phyloP scores from a whole-genome alignment of 2,113 vertebrate species.

The Macheiramphus alcinus region DNA sequence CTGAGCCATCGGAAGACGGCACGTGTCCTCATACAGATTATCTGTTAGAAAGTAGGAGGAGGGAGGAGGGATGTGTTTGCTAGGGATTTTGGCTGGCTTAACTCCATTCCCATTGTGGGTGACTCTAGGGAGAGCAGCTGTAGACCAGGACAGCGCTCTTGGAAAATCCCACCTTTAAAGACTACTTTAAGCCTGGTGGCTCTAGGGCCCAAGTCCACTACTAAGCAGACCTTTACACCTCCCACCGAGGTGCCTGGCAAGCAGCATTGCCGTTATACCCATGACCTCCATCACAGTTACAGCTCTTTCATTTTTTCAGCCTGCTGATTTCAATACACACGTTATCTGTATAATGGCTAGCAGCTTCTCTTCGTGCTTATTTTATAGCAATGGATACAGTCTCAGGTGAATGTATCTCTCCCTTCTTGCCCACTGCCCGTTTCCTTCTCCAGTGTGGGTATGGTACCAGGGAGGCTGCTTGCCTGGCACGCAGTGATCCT shows the following conservation, averaged over 20 bases:
- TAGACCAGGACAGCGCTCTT: not conserved
- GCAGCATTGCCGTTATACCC: not conserved
- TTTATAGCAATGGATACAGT: not conserved
- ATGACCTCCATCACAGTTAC: not conserved
- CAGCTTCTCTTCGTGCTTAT: not conserved
- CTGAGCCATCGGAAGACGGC: conserved; percentile 48
- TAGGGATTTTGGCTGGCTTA: not conserved
- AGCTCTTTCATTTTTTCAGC: not conserved
- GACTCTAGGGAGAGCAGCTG: not conserved
- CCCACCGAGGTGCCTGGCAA: not conserved
- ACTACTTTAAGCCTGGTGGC: not conserved
- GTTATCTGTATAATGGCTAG: not conserved
- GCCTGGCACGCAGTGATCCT: not conserved
- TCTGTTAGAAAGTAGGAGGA: not conserved
- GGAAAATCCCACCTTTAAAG: not conserved
- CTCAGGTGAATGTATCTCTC: not conserved
- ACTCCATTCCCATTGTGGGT: not conserved
- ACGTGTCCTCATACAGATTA: not conserved
- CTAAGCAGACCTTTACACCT: not conserved
- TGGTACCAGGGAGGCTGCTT: not conserved
- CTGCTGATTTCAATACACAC: not conserved
- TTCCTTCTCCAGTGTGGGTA: not conserved
- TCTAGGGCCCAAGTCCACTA: not conserved
- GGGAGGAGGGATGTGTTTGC: not conserved
- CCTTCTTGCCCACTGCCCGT: not conserved